These are phyloP conservation scores for Prolemur simus DNA, from an alignment of 2,113 vertebrate genomes.

Conservation along the genomic window DNA sequence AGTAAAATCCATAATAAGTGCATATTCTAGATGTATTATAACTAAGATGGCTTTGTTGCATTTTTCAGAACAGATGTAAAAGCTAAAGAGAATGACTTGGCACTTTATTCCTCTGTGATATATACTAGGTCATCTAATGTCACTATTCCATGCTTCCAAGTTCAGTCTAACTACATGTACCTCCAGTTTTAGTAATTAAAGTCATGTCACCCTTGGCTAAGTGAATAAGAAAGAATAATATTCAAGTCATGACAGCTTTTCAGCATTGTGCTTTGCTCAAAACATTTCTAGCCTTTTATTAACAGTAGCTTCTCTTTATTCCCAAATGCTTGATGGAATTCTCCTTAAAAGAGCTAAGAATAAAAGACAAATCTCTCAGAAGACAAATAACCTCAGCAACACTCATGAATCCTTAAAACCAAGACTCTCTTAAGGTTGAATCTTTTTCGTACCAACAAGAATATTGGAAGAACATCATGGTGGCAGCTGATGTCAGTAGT, in stretches of 20 bases:
- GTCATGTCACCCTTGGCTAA: not conserved
- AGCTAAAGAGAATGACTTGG: not conserved
- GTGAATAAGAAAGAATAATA: not conserved
- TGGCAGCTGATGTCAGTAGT: not conserved
- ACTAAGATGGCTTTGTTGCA: not conserved
- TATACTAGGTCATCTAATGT: not conserved
- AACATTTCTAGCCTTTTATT: not conserved
- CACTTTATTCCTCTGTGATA: not conserved
- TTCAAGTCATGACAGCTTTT: not conserved
- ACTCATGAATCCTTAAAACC: not conserved
- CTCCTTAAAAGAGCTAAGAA: not conserved
- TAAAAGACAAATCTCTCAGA: slow-evolving; percentile 1
- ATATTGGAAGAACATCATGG: not conserved
- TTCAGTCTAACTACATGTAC: not conserved
- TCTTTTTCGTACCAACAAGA: not conserved
- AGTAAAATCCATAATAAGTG: not conserved
- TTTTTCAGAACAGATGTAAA: not conserved
- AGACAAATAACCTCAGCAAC: not conserved
- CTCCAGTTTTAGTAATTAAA: slow-evolving; percentile 7
- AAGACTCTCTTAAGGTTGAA: not conserved
- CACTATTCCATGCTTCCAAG: not conserved
- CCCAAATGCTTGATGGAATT: not conserved
- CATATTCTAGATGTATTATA: not conserved
- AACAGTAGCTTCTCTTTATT: not conserved
- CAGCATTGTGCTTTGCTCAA: not conserved